These are phyloP conservation scores for Apteryx mantelli DNA, from an alignment of 2,113 vertebrate species.

Conservation along the genomic window DNA sequence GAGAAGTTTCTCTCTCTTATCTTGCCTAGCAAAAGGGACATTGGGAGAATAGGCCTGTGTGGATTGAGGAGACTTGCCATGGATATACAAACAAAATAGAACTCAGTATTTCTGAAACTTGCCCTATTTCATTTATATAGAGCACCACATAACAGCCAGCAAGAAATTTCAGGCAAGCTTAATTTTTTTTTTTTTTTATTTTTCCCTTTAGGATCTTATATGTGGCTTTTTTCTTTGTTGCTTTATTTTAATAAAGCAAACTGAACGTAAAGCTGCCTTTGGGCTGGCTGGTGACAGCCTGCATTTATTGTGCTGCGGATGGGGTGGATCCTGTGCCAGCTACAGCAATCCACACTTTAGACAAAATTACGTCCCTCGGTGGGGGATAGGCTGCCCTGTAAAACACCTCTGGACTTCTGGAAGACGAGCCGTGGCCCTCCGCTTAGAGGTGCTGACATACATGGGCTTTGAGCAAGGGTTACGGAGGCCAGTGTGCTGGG, in stretches of 20 bases:
- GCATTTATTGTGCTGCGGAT: accelerated
- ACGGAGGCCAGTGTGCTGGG: not conserved
- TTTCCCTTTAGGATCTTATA: not conserved
- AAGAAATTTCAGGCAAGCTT: not conserved
- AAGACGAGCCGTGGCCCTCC: accelerated
- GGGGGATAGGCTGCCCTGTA: not conserved
- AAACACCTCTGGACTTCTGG: not conserved
- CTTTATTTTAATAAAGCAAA: not conserved
- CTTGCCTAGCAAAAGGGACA: not conserved
- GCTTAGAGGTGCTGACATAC: accelerated
- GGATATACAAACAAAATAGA: not conserved
- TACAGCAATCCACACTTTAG: not conserved
- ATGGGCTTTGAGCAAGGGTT: accelerated
- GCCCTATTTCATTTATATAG: not conserved
- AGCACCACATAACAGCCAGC: not conserved
- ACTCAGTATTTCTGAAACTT: not conserved
- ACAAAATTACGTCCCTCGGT: not conserved
- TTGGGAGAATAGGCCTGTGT: accelerated
- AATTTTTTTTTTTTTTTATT: not conserved
- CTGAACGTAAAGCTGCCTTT: not conserved
- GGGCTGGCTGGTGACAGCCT: not conserved
- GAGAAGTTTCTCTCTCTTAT: not conserved
- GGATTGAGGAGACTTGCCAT: not conserved
- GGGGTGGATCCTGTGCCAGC: not conserved
- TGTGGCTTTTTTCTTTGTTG: not conserved